phyloP scores from a whole-genome alignment of 2,797 vertebrate species.

The Dendrocincla fuliginosa region DNA sequence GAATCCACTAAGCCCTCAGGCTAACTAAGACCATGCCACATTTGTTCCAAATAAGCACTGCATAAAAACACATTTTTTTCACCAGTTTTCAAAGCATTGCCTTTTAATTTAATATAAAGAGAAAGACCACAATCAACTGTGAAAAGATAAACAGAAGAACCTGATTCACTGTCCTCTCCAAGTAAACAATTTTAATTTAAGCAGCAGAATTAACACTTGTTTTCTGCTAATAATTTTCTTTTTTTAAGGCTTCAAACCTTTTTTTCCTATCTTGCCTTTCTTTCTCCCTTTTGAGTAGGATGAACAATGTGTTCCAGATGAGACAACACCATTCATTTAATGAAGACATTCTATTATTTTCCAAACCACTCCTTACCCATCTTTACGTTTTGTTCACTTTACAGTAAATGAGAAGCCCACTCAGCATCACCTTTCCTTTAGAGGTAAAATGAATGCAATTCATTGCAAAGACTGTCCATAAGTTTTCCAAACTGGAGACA shows the following conservation, averaged over 20 bases:
- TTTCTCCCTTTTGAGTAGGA: neutral
- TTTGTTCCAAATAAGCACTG: neutral
- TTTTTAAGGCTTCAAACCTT: neutral
- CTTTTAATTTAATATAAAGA: conserved; percentile 12
- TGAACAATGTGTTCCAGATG: neutral
- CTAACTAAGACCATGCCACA: neutral
- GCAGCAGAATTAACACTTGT: conserved; percentile 6
- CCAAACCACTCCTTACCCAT: neutral
- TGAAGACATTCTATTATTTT: neutral
- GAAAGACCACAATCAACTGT: neutral
- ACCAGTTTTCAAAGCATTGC: neutral
- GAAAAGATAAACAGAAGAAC: conserved; percentile 8
- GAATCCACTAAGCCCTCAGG: neutral
- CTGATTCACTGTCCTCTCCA: neutral
- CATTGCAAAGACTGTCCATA: conserved; percentile 28
- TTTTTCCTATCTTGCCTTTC: neutral
- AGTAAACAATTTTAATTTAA: neutral
- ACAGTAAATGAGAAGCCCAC: neutral
- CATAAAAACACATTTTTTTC: neutral
- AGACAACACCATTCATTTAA: neutral
- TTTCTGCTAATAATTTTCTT: neutral
- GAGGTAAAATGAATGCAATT: conserved; percentile 31
- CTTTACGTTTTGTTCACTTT: neutral
- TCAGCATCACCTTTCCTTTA: conserved; percentile 23
- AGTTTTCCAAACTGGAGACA: conserved; percentile 29